A percentile compares a stretch with the other conserved stretches of the same genome.
These are phyloP conservation scores for Collichthys lucidus DNA, from an alignment of 2,113 vertebrate species.

Conservation along the genomic window DNA sequence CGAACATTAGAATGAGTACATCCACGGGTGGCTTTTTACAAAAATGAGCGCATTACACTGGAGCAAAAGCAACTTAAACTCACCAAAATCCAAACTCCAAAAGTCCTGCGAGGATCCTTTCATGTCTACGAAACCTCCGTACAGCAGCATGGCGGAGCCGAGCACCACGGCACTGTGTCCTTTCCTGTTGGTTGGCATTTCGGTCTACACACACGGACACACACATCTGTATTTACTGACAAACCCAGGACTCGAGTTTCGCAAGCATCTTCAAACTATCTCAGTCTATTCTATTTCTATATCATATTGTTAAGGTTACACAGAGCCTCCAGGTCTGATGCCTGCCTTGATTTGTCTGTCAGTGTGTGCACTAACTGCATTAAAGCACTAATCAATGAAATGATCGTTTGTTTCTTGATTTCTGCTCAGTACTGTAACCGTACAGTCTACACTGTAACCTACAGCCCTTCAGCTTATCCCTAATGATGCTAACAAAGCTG, in stretches of 20 bases:
- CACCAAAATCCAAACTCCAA: slow-evolving; percentile 87
- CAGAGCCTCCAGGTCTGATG: neutral
- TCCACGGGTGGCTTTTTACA: neutral
- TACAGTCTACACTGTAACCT: no score
- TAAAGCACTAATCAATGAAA: no score
- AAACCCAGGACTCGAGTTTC: neutral
- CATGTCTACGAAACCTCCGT: slow-evolving; percentile 88
- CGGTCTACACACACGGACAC: slow-evolving; percentile 61
- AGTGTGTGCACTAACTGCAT: no score
- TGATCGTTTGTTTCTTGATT: neutral
- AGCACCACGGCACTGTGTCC: slow-evolving; percentile 88
- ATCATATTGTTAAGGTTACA: neutral
- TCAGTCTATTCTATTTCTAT: neutral
- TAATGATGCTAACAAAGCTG: neutral
- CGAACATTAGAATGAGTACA: neutral
- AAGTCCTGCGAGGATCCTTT: slow-evolving; percentile 89
- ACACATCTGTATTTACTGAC: neutral
- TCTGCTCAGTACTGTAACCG: neutral
- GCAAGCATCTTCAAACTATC: neutral
- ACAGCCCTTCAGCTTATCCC: no score
- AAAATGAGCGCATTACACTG: neutral
- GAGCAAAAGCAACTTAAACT: slow-evolving; percentile 47
- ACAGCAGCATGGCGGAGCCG: slow-evolving; percentile 85
- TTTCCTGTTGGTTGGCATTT: slow-evolving; percentile 86
- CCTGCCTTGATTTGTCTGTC: neutral